These are phyloP conservation scores for Phrynosoma blainvillii DNA, from an alignment of 2,113 vertebrate species.

Conservation along the genomic window DNA sequence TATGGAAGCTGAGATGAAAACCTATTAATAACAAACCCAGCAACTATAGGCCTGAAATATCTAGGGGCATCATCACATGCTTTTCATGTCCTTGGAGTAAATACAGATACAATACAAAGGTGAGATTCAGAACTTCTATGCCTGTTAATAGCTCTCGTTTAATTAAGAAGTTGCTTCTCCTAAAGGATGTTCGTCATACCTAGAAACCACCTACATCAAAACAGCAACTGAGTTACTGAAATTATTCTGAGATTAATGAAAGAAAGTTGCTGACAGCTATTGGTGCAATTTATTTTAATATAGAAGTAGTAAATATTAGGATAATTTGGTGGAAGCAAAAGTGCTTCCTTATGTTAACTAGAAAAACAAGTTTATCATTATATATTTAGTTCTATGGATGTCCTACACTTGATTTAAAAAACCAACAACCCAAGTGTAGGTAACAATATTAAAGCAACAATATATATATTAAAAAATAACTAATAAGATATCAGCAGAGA, in stretches of 20 bases:
- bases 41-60: conserved; percentile 53
- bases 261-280: neutral
- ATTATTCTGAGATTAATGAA: conserved; percentile 5
- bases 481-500: too few species aligned
- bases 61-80: neutral
- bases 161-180: conserved; percentile 38
- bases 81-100: conserved; percentile 34
- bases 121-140: conserved; percentile 36
- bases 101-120: conserved; percentile 33
- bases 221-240: neutral
- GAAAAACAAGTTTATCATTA: conserved; percentile 12
- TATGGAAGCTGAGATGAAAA: conserved; percentile 56
- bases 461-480: neutral
- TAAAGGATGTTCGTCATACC: neutral
- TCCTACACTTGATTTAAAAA: neutral
- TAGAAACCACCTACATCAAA: conserved; percentile 30
- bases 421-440: neutral
- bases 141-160: conserved; percentile 22
- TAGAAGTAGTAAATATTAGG: conserved; percentile 13
- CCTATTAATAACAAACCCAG: conserved; percentile 53
- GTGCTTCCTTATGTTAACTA: neutral
- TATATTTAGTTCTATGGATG: neutral
- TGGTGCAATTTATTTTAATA: conserved; percentile 15
- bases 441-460: neutral
- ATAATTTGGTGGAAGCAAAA: conserved; percentile 3